Base-by-base conservation (phyloP, 2,888 invertebrate genomes). In the Diaphora mendica region DNA sequence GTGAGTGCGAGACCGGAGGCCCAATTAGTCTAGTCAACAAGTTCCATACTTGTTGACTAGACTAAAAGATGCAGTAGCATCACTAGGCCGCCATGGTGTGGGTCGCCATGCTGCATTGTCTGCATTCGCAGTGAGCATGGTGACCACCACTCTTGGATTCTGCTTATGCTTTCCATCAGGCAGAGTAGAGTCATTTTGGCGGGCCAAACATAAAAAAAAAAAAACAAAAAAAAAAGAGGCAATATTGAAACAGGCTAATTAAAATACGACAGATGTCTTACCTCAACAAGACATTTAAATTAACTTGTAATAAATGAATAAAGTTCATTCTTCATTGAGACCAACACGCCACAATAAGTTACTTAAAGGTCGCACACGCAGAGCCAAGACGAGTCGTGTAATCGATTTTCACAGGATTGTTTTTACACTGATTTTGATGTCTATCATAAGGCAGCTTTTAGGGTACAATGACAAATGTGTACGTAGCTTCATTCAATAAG, bases 311-410 rank as follows among this genome's bases (percentile, higher is more conserved):
- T 13, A 59, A 62, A 62, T 17, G 17, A 26, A 62, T 30, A 30
- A 62, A 62, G 17, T 62, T 62, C 15, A 62, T 30, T 62, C 62
- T 30, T 62, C 17, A 30, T 62, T 17, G 62, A 17, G 62, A 17
- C 2, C 62, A 62, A 62, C 62, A 62, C 26, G 62, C 62, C 30
- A 30, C 30, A 11, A 30, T 17, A 30, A 30, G 17, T 62, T 30
- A 30, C 62, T 15, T 11, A 62, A 62, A 62, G 62, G 62, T 62
- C 62, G 62, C 62, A 62, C 62, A 62, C 62, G 30, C 62, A 62
- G 62, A n/a, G n/a, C n/a, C 62, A 30, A 62, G 13, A 30, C 59
- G 5, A 15, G 26, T 11, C 26, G n/a, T n/a, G n/a, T 59, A 26
- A 59, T 26, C 59, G 26, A 59, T 59, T 15, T 30, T 62, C 7